Evolutionary conservation across 2,888 invertebrate species (phyloP), one percentile per base, ranked within the genome.

Genomic region (Agonum fuliginosum): DNA sequence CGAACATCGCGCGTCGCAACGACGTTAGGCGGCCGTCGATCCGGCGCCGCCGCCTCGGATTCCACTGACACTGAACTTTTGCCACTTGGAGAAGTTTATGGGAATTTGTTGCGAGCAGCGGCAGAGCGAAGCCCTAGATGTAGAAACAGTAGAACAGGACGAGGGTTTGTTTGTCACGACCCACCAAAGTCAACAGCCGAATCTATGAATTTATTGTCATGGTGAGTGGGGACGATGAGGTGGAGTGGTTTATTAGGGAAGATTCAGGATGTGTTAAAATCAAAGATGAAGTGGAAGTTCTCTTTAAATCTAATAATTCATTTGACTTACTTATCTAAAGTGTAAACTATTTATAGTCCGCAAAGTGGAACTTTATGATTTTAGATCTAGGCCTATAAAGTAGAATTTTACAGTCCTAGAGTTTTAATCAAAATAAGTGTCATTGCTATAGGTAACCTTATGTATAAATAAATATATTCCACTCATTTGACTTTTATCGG

Each of bases 141-240:
- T 34, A 34, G 4, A 6, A 6, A 8, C 34, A 6, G 5, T 6
- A 34, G 10, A 34, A 62, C 30, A 30, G 19, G 10, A 62, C 19
- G 17, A n/a, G n/a, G 54, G n/a, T 54, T 54, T 54, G 54, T 54
- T 54, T 54, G 54, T 24, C 20, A 48, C 22, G 19, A n/a, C n/a
- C n/a, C n/a, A n/a, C n/a, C n/a, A n/a, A n/a, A 62, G 62, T 62
- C 62, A 62, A 62, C 34, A 62, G 17, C 48, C 34, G 19, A 14
- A 10, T 54, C 22, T 24, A 54, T 54, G 24, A 51, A 54, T 24
- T 14, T n/a, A n/a, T n/a, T n/a, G n/a, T n/a, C n/a, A n/a, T n/a
- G n/a, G n/a, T n/a, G n/a, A 14, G 5, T 12, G 14, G 17, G 43
- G 12, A 43, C 2, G n/a, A 12, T 43, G 14, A 14, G 14, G 43